phyloP scores from a whole-genome alignment of 2,113 vertebrate species.

The Xyrauchen texanus region DNA sequence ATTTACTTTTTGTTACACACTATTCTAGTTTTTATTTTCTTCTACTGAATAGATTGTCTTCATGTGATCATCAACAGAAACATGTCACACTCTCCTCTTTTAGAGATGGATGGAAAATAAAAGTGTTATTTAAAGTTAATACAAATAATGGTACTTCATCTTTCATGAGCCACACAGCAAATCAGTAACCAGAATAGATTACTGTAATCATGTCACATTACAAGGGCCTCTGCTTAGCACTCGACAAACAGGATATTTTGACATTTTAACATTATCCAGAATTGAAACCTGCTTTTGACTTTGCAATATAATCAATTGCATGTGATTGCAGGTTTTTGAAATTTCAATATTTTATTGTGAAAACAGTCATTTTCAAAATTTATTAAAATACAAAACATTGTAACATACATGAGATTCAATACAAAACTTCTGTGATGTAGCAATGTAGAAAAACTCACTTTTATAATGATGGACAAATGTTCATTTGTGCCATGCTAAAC shows the following conservation, averaged over 20 bases:
- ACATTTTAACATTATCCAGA: no score
- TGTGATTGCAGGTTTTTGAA: not conserved
- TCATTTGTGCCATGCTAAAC: not conserved
- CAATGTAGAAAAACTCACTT: not conserved
- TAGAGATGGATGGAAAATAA: not conserved
- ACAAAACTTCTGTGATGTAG: constrained; percentile 7
- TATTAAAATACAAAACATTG: not conserved
- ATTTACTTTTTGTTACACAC: not conserved
- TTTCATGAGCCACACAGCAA: not conserved
- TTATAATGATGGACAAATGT: not conserved
- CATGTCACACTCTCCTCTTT: constrained; percentile 1
- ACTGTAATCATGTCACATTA: no score
- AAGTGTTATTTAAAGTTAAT: constrained; percentile 32
- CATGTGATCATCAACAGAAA: constrained; percentile 7
- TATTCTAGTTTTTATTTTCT: not conserved
- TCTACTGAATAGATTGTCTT: constrained; percentile 4
- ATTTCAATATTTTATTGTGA: constrained; percentile 11
- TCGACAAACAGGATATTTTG: no score
- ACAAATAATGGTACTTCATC: constrained; percentile 20
- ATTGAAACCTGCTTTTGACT: not conserved
- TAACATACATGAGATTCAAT: not conserved
- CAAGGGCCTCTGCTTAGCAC: no score
- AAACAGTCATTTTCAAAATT: not conserved
- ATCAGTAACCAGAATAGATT: not conserved
- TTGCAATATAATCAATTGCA: not conserved